Base-by-base conservation (phyloP, 2,888 invertebrate genomes). In the Parochlus steinenii region DNA sequence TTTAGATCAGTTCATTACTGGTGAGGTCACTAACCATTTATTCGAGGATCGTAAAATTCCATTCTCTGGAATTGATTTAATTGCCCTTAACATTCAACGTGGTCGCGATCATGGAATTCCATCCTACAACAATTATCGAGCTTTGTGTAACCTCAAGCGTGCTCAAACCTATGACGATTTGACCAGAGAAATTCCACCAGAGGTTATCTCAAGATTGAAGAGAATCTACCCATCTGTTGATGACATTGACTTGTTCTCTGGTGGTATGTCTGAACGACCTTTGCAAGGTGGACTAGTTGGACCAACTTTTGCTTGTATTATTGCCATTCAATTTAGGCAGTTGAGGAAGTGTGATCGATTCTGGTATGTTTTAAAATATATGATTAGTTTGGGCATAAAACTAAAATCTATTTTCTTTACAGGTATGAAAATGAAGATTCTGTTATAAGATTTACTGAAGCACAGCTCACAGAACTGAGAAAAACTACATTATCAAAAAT, bases 281-380 rank as follows among this genome's bases (percentile, higher is more conserved):
- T 63, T 89, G 5, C 83, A 83, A 48, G 93, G 93, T 5, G 92
- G 87, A 5, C 61, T 89, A 1, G 82, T 95, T 0, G 95, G 95
- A 4, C 93, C 93, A 0, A 93, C 93, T 0, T 81, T 95, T 51
- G 90, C 89, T 10, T 81, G 87, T 52, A 81, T 97, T 47, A 87
- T 97, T 46, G 93, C 87, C 35, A 82, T 85, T 33, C 95, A 95
- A 61, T 93, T 93, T 62, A 65, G 83, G 35, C 82, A 85, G 49
- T 61, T 86, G 33, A 73, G 87, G 45, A 85, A 86, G 51, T 95
- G 95, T 50, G 97, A 97, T 62, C 65, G 95, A 46, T 93, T 80
- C 63, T 97, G 92, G 87, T 75, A 50, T 62, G 62, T 44, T 24
- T 8, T 24, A 18, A 28, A 32, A n/a, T 20, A 17, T 38, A 22